Base-by-base conservation (phyloP, 2,113 vertebrate species). In the Hyaena hyaena region DNA sequence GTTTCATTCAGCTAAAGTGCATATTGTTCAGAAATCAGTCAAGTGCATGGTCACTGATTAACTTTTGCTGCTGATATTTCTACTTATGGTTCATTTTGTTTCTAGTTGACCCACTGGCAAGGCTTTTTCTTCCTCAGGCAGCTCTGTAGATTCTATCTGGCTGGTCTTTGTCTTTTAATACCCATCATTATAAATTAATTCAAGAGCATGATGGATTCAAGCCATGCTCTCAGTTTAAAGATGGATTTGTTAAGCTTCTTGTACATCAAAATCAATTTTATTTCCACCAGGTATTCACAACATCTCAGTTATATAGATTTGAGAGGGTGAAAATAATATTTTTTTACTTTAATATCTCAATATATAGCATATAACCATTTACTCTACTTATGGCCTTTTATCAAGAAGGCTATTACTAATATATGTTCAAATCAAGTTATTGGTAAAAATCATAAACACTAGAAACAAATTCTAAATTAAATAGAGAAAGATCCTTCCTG, bases 51-150 rank as follows among this genome's bases (percentile, higher is more conserved):
- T 1, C 61, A 26, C 89, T 63, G 63, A 43, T 53, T 43, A 84
- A 55, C 0, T 26, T 7, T 86, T 88, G 61, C 87, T 82, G 79
- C 74, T 53, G 63, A 17, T 12, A 66, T 39, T 93, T 92, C 88
- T 39, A 43, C n/a, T 31, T 76, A 69, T 65, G 63, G 21, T 28
- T 97, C 79, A 87, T 98, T 96, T 81, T 76, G 33, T 74, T 97
- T 95, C 35, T 63, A 26, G 11, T 74, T 2, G 35, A 31, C 65
- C 65, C 55, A 5, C 1, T 2, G 71, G n/a, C 63, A 77, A 45
- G 68, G 5, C 12, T 48, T 69, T 85, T 91, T 5, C 1, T 86
- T 81, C 85, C 66, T 73, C n/a, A 90, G 50, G 71, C 10, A 86
- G 71, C 16, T 84, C 21, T 58, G 4, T 50, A 87, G 76, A 73